Percentiles rank a stretch among this genome's conserved stretches.
phyloP scores from a whole-genome alignment of 64 coral and sea anemone genomes.

The Montipora capricornis region DNA sequence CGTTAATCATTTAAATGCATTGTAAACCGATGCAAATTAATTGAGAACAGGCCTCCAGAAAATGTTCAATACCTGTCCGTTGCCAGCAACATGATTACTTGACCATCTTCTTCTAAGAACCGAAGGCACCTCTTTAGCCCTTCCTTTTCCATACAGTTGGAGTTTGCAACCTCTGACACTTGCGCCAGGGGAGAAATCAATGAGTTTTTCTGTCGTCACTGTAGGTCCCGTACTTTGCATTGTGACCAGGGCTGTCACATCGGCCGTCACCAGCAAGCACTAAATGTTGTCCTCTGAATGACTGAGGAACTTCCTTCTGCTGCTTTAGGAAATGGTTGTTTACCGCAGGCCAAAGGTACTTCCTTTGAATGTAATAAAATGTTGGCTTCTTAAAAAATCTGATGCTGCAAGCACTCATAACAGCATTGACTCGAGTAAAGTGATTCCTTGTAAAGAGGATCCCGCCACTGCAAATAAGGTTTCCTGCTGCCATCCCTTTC shows the following conservation, averaged over 20 bases:
- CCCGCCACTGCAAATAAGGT: background rate
- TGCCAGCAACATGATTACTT: background rate
- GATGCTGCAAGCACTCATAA: conserved; percentile 5
- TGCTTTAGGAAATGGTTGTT: background rate
- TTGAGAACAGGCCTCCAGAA: background rate
- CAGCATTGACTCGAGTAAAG: background rate
- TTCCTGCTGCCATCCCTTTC: background rate
- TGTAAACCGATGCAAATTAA: background rate
- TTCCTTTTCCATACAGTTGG: too few species aligned
- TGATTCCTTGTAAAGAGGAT: background rate
- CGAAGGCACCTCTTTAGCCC: background rate
- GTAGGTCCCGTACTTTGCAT: conserved; percentile 3
- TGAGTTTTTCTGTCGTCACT: background rate
- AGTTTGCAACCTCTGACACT: too few species aligned
- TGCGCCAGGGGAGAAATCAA: background rate
- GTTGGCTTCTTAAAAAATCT: background rate
- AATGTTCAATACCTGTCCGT: background rate
- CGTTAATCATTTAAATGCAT: background rate
- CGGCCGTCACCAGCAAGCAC: background rate
- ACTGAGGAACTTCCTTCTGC: conserved; percentile 4
- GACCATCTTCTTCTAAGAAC: background rate
- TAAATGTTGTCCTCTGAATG: background rate
- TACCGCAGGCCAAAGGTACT: conserved; percentile 17
- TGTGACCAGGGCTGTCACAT: background rate
- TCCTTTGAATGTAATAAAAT: conserved; percentile 8